phyloP scores from a whole-genome alignment of 2,113 vertebrate genomes.

The Pelmatolapia mariae region DNA sequence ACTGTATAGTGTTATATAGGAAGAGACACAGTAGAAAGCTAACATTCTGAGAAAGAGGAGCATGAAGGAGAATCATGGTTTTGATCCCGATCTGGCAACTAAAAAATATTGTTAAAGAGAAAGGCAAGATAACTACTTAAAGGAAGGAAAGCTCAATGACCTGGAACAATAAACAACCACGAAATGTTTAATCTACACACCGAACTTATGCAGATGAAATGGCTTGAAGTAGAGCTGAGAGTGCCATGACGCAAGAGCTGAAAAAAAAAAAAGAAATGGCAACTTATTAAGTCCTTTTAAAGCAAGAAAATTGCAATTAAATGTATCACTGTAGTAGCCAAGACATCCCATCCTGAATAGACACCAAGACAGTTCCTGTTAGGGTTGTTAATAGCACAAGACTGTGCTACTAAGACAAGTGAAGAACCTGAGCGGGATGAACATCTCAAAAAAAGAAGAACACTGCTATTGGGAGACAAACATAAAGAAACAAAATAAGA shows the following conservation, averaged over 20 bases:
- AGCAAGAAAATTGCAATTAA: not conserved
- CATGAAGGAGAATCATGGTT: not conserved
- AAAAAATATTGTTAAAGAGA: not conserved
- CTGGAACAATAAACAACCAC: not conserved
- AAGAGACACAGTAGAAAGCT: not conserved
- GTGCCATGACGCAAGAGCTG: not conserved
- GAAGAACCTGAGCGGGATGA: not conserved
- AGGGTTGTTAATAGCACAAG: not conserved
- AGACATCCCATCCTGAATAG: not conserved
- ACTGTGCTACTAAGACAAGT: not conserved
- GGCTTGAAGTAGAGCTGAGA: not conserved
- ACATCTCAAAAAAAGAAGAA: not conserved
- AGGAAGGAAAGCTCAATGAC: not conserved
- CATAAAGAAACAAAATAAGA: not conserved
- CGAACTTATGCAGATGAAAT: not conserved
- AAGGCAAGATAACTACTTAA: not conserved
- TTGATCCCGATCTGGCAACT: not conserved
- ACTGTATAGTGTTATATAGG: not conserved
- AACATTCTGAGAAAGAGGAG: not conserved
- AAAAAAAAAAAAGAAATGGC: not conserved
- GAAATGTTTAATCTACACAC: not conserved
- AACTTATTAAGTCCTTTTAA: not conserved
- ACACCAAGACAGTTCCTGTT: not conserved
- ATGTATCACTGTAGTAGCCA: not conserved
- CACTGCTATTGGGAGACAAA: not conserved